Evolutionary conservation across 2,888 invertebrate genomes (phyloP).

Genomic region (Alviniconcha strummeri): DNA sequence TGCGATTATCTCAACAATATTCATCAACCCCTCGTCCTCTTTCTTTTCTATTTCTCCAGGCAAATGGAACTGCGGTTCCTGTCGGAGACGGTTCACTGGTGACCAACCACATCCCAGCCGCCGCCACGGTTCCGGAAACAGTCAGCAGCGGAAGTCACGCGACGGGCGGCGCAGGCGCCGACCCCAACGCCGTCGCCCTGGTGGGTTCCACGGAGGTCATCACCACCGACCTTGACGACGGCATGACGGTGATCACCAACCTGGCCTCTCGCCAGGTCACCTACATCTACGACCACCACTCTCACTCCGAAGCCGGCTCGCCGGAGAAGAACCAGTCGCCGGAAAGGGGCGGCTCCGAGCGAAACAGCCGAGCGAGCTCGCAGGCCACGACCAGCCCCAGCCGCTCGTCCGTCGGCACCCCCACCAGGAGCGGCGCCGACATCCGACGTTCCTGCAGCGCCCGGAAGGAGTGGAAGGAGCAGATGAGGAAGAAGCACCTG

Average conservation of each 20-base stretch:
- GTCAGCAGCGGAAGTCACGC: slow-evolving; percentile 20
- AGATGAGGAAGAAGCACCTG: slow-evolving; percentile 60
- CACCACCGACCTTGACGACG: slow-evolving; percentile 44
- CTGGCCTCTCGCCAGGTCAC: slow-evolving; percentile 10
- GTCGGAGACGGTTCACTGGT: not conserved
- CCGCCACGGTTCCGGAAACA: not conserved
- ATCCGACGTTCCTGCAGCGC: slow-evolving; percentile 49
- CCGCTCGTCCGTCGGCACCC: slow-evolving; percentile 27
- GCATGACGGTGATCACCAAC: slow-evolving; percentile 40
- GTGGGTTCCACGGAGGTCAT: slow-evolving; percentile 20
- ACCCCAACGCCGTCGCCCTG: slow-evolving; percentile 8
- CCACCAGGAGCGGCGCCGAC: slow-evolving; percentile 35
- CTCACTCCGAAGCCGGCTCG: not conserved
- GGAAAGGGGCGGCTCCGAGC: not conserved
- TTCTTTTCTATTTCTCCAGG: not conserved
- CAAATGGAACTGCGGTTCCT: slow-evolving; percentile 10
- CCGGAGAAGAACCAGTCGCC: too few species aligned
- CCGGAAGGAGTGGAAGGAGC: slow-evolving; percentile 58
- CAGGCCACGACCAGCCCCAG: slow-evolving; percentile 28
- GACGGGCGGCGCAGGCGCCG: slow-evolving; percentile 37
- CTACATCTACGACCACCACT: slow-evolving; percentile 24
- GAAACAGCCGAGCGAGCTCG: not conserved
- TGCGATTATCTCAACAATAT: too few species aligned
- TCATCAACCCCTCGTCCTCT: too few species aligned
- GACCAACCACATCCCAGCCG: not conserved